phyloP scores from a whole-genome alignment of 2,888 invertebrate species.

The Hirtodrosophila alboralis region DNA sequence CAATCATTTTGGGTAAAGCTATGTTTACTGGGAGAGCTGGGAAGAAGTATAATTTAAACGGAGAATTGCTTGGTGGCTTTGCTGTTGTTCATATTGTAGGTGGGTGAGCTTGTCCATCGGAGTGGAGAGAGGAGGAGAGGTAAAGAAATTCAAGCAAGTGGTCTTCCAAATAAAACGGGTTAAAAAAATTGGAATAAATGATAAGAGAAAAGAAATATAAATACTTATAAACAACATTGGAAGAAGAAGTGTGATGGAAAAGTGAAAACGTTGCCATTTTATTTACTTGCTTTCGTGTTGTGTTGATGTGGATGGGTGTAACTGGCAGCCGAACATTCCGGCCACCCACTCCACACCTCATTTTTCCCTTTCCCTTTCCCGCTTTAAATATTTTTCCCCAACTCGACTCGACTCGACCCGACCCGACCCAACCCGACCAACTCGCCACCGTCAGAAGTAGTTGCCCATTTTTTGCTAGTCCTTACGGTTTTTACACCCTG shows the following conservation, averaged over 20 bases:
- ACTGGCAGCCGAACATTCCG: conserved; percentile 16
- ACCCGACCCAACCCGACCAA: conserved; percentile 8
- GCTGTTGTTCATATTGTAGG: conserved; percentile 6
- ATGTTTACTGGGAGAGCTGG: conserved; percentile 17
- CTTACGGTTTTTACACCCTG: conserved; percentile 36
- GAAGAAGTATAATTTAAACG: too few species aligned
- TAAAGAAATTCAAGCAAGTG: conserved; percentile 17
- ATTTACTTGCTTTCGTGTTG: conserved; percentile 24
- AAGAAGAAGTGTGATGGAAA: conserved; percentile 45
- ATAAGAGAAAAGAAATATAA: conserved; percentile 12
- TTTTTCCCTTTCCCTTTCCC: conserved; percentile 1
- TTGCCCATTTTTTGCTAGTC: conserved; percentile 55
- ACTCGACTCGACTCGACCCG: conserved; percentile 2
- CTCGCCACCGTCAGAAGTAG: conserved; percentile 39
- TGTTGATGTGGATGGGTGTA: conserved; percentile 8
- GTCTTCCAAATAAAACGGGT: background rate
- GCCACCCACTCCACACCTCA: conserved; percentile 1
- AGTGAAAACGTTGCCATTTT: conserved; percentile 54
- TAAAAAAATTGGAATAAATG: background rate
- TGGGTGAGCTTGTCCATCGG: background rate
- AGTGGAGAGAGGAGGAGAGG: background rate
- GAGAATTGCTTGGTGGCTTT: conserved; percentile 1
- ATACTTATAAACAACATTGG: conserved; percentile 22
- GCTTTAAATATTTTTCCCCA: background rate
- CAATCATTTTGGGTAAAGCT: conserved; percentile 50